A percentile compares a stretch with the other conserved stretches of the same genome.
These are phyloP conservation scores for Stenolophus ochropezus DNA, from an alignment of 2,888 invertebrate genomes.

Conservation along the genomic window DNA sequence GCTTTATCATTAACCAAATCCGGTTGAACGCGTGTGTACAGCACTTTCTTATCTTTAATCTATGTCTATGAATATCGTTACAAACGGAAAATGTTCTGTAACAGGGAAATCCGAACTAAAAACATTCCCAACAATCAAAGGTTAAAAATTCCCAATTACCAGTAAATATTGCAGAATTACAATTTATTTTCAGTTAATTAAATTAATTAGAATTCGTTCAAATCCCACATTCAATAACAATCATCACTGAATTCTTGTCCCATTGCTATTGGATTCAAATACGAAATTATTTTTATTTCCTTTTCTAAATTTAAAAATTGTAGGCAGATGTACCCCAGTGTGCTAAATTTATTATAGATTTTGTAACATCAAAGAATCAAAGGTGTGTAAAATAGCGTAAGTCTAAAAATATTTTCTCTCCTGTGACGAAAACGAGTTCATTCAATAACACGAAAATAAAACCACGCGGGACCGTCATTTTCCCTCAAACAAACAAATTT, in stretches of 20 bases:
- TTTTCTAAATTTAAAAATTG: background rate
- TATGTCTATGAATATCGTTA: slow-evolving; percentile 8
- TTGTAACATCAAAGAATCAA: slow-evolving; percentile 37
- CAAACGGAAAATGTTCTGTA: background rate
- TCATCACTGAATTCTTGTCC: no score
- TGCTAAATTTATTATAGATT: slow-evolving; percentile 17
- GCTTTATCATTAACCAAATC: slow-evolving; percentile 53
- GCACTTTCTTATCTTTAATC: slow-evolving; percentile 7
- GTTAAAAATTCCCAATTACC: background rate
- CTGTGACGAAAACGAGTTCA: slow-evolving; percentile 32
- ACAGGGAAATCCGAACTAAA: background rate
- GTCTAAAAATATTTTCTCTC: slow-evolving; percentile 28
- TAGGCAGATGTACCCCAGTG: background rate
- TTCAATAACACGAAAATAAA: slow-evolving; percentile 17
- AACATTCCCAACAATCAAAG: background rate
- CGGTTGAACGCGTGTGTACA: slow-evolving; percentile 10
- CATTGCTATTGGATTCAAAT: background rate
- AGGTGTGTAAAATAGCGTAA: slow-evolving; percentile 26
- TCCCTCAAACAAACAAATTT: background rate
- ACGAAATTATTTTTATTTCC: background rate
- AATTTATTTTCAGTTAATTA: no score
- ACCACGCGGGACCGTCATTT: background rate
- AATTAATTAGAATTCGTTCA: no score
- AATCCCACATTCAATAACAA: no score
- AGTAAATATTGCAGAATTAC: background rate